phyloP scores from a whole-genome alignment of 2,797 vertebrate species.

The Myotis myotis region DNA sequence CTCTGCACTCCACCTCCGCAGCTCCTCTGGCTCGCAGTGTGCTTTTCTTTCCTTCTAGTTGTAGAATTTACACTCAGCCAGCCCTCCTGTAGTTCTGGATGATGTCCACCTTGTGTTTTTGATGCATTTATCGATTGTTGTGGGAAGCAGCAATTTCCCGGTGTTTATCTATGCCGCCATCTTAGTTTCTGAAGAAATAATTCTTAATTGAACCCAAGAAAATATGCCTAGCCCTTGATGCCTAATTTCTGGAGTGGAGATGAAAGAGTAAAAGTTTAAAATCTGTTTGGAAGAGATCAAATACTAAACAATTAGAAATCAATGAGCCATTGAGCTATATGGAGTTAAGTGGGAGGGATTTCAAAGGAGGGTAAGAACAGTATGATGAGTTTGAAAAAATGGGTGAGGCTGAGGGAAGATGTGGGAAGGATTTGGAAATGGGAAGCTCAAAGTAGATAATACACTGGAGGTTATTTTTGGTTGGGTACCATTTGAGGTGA shows the following conservation, averaged over 20 bases:
- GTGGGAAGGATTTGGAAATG: not conserved
- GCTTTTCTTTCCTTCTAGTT: too few species aligned
- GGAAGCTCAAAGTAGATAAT: not conserved
- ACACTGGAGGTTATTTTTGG: not conserved
- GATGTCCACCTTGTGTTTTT: too few species aligned
- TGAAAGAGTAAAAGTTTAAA: slow-evolving; percentile 14
- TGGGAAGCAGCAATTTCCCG: too few species aligned
- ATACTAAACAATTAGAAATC: not conserved
- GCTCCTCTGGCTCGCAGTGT: too few species aligned
- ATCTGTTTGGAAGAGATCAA: not conserved
- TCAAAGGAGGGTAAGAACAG: not conserved
- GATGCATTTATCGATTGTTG: too few species aligned
- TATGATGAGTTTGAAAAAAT: not conserved
- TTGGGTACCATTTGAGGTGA: not conserved
- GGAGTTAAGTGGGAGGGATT: not conserved
- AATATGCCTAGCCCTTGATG: not conserved
- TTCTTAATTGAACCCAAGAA: not conserved
- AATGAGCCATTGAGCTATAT: not conserved
- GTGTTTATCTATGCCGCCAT: too few species aligned
- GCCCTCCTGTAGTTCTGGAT: too few species aligned
- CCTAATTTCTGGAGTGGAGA: not conserved
- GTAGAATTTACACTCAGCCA: too few species aligned
- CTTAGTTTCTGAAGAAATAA: too few species aligned
- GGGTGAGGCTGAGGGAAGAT: not conserved
- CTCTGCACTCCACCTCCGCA: too few species aligned